Evolutionary conservation across 2,888 invertebrate species (phyloP), one percentile per base, ranked within the genome.

Genomic region (Anticlea derivata): DNA sequence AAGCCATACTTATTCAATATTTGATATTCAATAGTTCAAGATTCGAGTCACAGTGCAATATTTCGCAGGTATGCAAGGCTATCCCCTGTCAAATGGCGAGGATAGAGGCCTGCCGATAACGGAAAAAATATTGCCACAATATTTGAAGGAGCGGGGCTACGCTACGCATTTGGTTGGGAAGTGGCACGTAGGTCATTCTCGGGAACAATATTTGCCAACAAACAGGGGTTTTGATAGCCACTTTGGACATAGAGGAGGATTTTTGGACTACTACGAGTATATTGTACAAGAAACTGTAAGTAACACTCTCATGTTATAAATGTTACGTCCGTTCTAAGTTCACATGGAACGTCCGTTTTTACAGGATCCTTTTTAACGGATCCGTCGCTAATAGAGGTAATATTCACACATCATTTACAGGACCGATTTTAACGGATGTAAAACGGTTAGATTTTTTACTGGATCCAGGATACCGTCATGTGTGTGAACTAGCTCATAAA

Each of bases 201-300:
- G 86, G 1, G 63, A 66, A 39, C 82, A 90, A 55, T 94, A 93
- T 70, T 93, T 95, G 4, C 97, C 97, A 0, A 92, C 92, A 0
- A 83, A 85, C 53, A 91, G 96, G 24, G 97, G 97, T 2, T 98
- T 96, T 71, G 94, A 96, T 66, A 92, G 93, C 20, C 96, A 97
- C 75, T 96, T 93, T 71, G 98, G 98, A 1, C 97, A 96, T 73
- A 95, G 95, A 91, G 94, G 94, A 52, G 97, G 96, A 1, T 94
- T 92, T 60, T 93, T 96, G 49, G 96, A 96, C 73, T 98, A 98
- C 71, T 96, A 93, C 69, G 94, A 94, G 65, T 86, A 88, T 52
- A 70, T 66, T 3, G 51, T 72, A 5, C 75, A 82, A 55, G 88
- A 88, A 70, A 56, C 46, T 50, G 88, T 86, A 60, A 65, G 77